Conservation (phyloP, 2,113 vertebrate genomes). For the Mormyrus iriodes region DNA sequence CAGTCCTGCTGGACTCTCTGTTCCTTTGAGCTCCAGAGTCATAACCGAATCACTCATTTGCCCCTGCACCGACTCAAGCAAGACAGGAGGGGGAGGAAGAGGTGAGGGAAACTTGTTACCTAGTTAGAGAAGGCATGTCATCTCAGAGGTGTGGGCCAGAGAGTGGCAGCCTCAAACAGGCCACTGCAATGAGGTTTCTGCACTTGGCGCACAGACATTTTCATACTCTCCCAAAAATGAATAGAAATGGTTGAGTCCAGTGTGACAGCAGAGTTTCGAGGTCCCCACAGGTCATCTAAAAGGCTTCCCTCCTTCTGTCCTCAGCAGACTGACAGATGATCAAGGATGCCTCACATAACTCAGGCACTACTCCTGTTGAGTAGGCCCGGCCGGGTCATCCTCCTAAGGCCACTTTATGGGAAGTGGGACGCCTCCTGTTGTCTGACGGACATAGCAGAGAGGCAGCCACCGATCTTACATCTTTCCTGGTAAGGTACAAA, state of each 20-base stretch:
- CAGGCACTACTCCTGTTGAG: neutral
- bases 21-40: neutral
- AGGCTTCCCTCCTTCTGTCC: neutral
- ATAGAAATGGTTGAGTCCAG: neutral
- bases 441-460: neutral
- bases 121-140: neutral
- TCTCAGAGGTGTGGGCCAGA: neutral
- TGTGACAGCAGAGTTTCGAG: neutral
- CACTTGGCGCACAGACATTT: neutral
- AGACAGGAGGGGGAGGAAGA: neutral
- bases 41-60: neutral
- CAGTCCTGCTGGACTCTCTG: neutral
- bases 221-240: neutral
- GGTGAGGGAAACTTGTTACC: neutral
- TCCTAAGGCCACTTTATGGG: neutral
- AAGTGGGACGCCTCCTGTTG: neutral
- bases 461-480: neutral
- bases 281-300: neutral
- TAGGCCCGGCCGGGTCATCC: neutral
- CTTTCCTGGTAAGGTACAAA: neutral
- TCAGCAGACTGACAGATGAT: neutral
- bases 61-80: neutral
- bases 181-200: neutral
- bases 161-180: neutral
- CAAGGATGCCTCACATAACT: neutral